Percentiles rank a stretch among this genome's conserved stretches.
These are phyloP conservation scores for Prochilodus magdalenae DNA, from an alignment of 2,113 vertebrate species.

Conservation along the genomic window DNA sequence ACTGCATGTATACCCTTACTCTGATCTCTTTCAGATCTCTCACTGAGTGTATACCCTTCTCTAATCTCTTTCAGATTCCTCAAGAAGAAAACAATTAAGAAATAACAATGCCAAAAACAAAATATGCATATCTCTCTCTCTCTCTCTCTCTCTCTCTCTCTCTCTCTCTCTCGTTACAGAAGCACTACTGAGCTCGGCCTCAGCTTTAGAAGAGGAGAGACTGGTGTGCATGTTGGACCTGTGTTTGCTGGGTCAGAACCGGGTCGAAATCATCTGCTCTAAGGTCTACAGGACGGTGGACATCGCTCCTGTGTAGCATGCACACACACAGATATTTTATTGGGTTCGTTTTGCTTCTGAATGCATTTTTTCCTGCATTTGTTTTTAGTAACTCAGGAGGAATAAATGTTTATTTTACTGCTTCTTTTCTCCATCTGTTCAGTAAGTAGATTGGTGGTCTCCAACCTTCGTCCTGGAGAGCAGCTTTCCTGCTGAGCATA, in stretches of 20 bases:
- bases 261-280: conserved; percentile 83
- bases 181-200: conserved; percentile 58
- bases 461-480: too few species aligned
- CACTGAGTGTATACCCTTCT: too few species aligned
- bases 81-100: too few species aligned
- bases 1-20: too few species aligned
- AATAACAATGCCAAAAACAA: too few species aligned
- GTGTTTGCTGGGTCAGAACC: conserved; percentile 83
- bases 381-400: not conserved
- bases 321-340: not conserved
- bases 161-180: conserved; percentile 46
- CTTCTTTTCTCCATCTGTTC: too few species aligned
- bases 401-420: not conserved
- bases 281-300: conserved; percentile 81
- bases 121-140: too few species aligned
- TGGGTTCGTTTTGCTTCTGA: too few species aligned
- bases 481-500: too few species aligned
- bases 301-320: conserved; percentile 10
- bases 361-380: not conserved
- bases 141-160: not conserved
- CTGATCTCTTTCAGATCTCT: too few species aligned
- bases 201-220: conserved; percentile 72
- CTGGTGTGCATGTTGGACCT: conserved; percentile 86
- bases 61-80: too few species aligned
- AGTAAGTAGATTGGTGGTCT: too few species aligned